A percentile compares a stretch with the other conserved stretches of the same genome.
Conservation (phyloP, 2,888 invertebrate genomes). For the Luperina nickerlii region DNA sequence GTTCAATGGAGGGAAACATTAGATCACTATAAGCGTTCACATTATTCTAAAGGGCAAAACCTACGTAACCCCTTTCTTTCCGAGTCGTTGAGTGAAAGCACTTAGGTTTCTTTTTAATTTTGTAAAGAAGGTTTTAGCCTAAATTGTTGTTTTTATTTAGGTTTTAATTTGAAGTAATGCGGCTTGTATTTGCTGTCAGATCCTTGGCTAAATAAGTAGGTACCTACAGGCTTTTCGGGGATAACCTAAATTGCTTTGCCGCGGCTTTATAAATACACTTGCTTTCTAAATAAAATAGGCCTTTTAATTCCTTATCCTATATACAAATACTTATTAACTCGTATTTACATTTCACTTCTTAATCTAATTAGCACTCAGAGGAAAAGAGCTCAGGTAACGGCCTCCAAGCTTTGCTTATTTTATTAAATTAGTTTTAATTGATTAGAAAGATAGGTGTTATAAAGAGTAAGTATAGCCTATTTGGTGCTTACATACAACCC, state of each 20-base stretch:
- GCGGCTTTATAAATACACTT: not conserved
- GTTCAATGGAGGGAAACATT: constrained; percentile 65
- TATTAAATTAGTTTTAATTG: too few relatives aligned
- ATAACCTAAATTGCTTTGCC: not conserved
- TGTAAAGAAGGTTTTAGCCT: constrained; percentile 17
- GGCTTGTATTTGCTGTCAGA: constrained; percentile 6
- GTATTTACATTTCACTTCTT: too few relatives aligned
- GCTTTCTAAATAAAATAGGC: not conserved
- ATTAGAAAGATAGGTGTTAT: too few relatives aligned
- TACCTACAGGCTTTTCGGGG: not conserved
- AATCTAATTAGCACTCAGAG: too few relatives aligned
- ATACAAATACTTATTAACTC: too few relatives aligned
- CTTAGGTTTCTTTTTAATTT: constrained; percentile 32
- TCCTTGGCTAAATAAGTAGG: not conserved
- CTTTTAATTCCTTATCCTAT: too few relatives aligned
- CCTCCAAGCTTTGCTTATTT: too few relatives aligned
- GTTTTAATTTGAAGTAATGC: constrained; percentile 14
- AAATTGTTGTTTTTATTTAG: constrained; percentile 18
- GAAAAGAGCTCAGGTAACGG: too few relatives aligned
- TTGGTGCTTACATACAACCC: too few relatives aligned
- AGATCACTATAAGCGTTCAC: constrained; percentile 64
- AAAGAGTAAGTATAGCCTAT: too few relatives aligned
- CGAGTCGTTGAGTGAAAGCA: constrained; percentile 34
- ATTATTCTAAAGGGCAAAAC: constrained; percentile 61
- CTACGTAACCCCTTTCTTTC: constrained; percentile 48